Base-by-base conservation (phyloP, 2,888 invertebrate genomes). In the Xestia rhomboidea region DNA sequence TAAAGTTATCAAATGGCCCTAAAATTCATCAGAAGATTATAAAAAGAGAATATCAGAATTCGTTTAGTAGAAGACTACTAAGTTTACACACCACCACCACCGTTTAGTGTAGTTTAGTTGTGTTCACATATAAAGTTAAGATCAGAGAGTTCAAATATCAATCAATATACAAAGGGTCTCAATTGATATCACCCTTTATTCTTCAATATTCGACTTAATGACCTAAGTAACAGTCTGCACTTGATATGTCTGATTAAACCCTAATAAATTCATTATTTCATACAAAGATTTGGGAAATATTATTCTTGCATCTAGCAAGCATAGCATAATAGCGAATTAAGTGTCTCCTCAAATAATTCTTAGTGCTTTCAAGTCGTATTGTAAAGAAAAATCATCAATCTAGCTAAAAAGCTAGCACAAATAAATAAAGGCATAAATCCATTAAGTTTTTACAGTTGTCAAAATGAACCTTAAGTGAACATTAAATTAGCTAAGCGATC, bases 341-440 rank as follows among this genome's bases (percentile, higher is more conserved):
- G 34, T 73, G 51, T 30, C 41, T 38, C 2, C 8, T 51, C n/a
- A 63, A 54, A 54, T 63, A 63, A 41, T 62, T 38, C 27, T 41
- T 57, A 75, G 46, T 41, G 79, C 38, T 81, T 81, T 51, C 5
- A 0, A 57, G 54, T 34, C 41, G 10, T 41, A 30, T 38, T n/a
- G n/a, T n/a, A n/a, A n/a, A n/a, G n/a, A n/a, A n/a, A n/a, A n/a
- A n/a, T n/a, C n/a, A n/a, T n/a, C n/a, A n/a, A n/a, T n/a, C n/a
- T n/a, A n/a, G n/a, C n/a, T n/a, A n/a, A n/a, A n/a, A n/a, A n/a
- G n/a, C n/a, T n/a, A n/a, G n/a, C n/a, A n/a, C n/a, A n/a, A n/a
- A n/a, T n/a, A n/a, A n/a, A n/a, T n/a, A n/a, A n/a, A n/a, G n/a
- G n/a, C n/a, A n/a, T n/a, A n/a, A n/a, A n/a, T n/a, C n/a, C n/a